Percentiles rank a stretch among this genome's conserved stretches.
Conservation (phyloP, 2,797 vertebrate species). For the Geotrypetes seraphini region DNA sequence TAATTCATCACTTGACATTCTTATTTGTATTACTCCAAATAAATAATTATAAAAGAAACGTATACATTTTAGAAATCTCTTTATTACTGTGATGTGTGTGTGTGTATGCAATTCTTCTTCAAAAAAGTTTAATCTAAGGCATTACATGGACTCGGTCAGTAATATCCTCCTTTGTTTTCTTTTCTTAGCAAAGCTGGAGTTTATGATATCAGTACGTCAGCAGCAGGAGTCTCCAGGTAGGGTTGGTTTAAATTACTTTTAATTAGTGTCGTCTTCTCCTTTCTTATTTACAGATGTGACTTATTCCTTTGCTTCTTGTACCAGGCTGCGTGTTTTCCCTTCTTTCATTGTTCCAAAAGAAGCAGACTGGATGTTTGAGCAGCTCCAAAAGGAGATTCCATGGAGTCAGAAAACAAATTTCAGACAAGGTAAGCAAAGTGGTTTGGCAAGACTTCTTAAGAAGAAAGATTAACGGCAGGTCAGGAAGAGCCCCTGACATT, state of each 20-base stretch:
- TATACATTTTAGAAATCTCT: too few species aligned
- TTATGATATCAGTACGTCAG: constrained; percentile 52
- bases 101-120: too few species aligned
- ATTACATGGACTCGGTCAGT: too few species aligned
- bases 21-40: too few species aligned
- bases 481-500: too few species aligned
- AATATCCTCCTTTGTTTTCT: constrained; percentile 3
- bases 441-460: too few species aligned
- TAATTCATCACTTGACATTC: too few species aligned
- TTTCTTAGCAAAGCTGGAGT: constrained; percentile 43
- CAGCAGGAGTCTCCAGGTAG: constrained; percentile 52
- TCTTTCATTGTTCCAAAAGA: constrained; percentile 69
- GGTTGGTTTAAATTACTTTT: not conserved
- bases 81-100: too few species aligned
- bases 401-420: constrained; percentile 84
- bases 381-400: constrained; percentile 71
- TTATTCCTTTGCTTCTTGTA: not conserved
- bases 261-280: not conserved
- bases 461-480: too few species aligned
- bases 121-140: too few species aligned
- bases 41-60: too few species aligned
- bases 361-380: constrained; percentile 81
- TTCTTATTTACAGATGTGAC: too few species aligned
- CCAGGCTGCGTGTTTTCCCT: constrained; percentile 68
- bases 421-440: constrained; percentile 50